phyloP scores from a whole-genome alignment of 2,113 vertebrate genomes.

The Indri indri region DNA sequence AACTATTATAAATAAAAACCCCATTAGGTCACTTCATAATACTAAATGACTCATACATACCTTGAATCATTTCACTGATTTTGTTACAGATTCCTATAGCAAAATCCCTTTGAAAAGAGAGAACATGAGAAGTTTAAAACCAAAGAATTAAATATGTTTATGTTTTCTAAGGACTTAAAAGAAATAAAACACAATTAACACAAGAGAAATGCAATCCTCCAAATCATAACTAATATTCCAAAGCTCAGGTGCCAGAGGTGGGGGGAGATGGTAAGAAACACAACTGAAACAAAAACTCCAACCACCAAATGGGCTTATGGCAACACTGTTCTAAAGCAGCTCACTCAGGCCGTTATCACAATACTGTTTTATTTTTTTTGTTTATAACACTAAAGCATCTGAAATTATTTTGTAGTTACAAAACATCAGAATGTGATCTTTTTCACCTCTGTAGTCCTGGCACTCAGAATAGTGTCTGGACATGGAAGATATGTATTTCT shows the following conservation, averaged over 20 bases:
- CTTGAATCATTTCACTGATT: slow-evolving; percentile 99
- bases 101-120: slow-evolving; percentile 92
- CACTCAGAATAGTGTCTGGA: not conserved
- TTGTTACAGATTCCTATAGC: slow-evolving; percentile 99
- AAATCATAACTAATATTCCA: not conserved
- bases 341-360: not conserved
- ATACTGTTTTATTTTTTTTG: not conserved
- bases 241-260: not conserved
- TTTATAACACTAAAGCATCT: not conserved
- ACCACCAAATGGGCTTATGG: not conserved
- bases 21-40: not conserved
- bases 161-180: slow-evolving; percentile 42
- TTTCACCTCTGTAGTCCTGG: not conserved
- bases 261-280: not conserved
- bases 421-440: not conserved
- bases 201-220: not conserved
- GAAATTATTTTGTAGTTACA: not conserved
- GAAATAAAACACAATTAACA: not conserved
- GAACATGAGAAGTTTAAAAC: slow-evolving; percentile 38
- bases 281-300: not conserved
- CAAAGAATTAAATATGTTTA: not conserved
- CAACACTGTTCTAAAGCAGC: not conserved
- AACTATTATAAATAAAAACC: not conserved
- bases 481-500: not conserved
- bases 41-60: slow-evolving; percentile 80